A percentile compares a stretch with the other conserved stretches of the same genome.
Evolutionary conservation across 2,113 vertebrate genomes (phyloP).

Genomic region (Megaceryle torquata): DNA sequence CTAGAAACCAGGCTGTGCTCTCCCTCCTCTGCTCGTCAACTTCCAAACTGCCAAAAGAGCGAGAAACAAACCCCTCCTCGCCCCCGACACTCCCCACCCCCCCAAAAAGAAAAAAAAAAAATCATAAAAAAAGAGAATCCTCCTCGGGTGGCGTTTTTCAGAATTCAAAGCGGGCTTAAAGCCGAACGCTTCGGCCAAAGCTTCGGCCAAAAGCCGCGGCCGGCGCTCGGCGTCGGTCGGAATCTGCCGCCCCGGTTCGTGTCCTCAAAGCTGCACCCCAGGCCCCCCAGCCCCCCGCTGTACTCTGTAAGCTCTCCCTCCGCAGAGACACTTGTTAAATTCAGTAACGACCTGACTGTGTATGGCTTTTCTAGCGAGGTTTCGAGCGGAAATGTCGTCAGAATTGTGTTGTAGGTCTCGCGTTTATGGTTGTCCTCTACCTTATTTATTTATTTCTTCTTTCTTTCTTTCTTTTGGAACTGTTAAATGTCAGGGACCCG

Average conservation of each 20-base stretch:
- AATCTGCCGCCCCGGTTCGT: not conserved
- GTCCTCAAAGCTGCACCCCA: conserved; percentile 78
- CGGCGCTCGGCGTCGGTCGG: not conserved
- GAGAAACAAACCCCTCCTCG: not conserved
- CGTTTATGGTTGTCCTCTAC: conserved; percentile 53
- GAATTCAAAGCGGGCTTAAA: not conserved
- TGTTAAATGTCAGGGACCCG: conserved; percentile 69
- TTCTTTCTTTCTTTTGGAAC: not conserved
- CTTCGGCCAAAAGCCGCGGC: not conserved
- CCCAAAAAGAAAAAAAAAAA: not conserved
- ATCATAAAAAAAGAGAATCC: not conserved
- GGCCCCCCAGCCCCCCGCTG: conserved; percentile 65
- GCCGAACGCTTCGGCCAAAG: not conserved
- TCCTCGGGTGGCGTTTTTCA: not conserved
- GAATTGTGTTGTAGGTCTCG: conserved; percentile 72
- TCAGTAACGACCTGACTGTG: conserved; percentile 69
- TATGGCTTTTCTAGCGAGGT: conserved; percentile 70
- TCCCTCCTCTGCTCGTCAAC: conserved; percentile 48
- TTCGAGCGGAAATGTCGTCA: conserved; percentile 57
- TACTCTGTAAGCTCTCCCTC: conserved; percentile 72
- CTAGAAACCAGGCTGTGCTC: conserved; percentile 59
- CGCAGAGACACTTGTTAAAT: conserved; percentile 69
- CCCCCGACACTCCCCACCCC: no score
- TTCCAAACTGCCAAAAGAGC: not conserved
- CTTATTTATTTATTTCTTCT: no score